These are phyloP conservation scores for Dascyllus trimaculatus DNA, from an alignment of 2,113 vertebrate species.

Conservation along the genomic window DNA sequence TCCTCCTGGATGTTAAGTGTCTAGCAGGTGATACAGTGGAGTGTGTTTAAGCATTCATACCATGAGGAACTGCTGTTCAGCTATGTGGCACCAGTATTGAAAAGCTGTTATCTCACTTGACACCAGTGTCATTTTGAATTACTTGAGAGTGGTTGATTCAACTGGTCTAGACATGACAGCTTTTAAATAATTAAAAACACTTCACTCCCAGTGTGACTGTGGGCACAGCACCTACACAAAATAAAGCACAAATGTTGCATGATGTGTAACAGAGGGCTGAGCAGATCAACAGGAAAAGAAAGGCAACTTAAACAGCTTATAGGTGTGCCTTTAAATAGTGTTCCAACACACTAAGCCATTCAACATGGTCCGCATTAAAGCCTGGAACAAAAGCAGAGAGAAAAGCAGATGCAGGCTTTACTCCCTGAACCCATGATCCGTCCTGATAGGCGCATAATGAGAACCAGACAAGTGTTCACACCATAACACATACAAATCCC, in stretches of 20 bases:
- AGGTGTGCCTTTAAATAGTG: slow-evolving; percentile 73
- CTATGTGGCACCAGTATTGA: slow-evolving; percentile 17
- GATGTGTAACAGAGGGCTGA: slow-evolving; percentile 41
- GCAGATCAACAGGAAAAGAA: slow-evolving; percentile 39
- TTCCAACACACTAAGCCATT: slow-evolving; percentile 57
- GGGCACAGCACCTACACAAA: slow-evolving; percentile 21
- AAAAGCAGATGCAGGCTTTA: slow-evolving; percentile 73
- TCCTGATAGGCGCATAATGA: slow-evolving; percentile 82
- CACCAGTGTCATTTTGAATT: slow-evolving; percentile 61
- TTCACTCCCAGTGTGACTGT: slow-evolving; percentile 17
- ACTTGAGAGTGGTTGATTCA: slow-evolving; percentile 41
- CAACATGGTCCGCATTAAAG: slow-evolving; percentile 70
- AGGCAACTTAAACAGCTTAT: slow-evolving; percentile 52
- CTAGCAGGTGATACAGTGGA: slow-evolving; percentile 7
- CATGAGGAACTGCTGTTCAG: slow-evolving; percentile 22
- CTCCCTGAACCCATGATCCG: slow-evolving; percentile 73
- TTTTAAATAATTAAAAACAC: slow-evolving; percentile 64
- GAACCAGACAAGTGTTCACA: slow-evolving; percentile 80
- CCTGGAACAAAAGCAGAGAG: slow-evolving; percentile 75
- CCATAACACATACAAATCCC: slow-evolving; percentile 81
- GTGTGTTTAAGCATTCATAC: slow-evolving; percentile 40
- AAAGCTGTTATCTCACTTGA: slow-evolving; percentile 65
- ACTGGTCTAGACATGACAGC: slow-evolving; percentile 35
- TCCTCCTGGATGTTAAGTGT: background rate
- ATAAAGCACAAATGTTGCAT: slow-evolving; percentile 32